A percentile compares a stretch with the other conserved stretches of the same genome.
These are phyloP conservation scores for Nephotettix cincticeps DNA, from an alignment of 1,140 invertebrate genomes.

Conservation along the genomic window DNA sequence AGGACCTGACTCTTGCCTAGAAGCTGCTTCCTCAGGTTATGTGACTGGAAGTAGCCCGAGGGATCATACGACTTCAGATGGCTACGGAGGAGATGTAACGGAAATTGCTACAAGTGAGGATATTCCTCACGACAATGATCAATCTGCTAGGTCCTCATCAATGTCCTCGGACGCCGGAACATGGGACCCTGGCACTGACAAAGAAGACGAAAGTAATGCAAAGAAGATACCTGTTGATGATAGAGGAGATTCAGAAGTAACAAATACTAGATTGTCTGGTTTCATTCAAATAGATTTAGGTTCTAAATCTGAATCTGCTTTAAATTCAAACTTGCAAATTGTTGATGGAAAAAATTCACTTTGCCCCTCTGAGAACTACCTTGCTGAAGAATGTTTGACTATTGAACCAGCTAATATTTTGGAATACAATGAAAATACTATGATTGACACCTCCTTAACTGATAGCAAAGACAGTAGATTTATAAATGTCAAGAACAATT, in stretches of 20 bases:
- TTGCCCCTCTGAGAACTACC: too few relatives aligned
- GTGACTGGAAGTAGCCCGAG: slow-evolving; percentile 52
- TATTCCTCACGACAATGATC: slow-evolving; percentile 67
- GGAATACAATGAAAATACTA: not conserved
- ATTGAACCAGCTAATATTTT: not conserved
- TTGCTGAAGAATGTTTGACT: too few relatives aligned
- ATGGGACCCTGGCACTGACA: slow-evolving; percentile 52
- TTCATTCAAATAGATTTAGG: too few relatives aligned
- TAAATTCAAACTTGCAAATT: too few relatives aligned
- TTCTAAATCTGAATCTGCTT: too few relatives aligned
- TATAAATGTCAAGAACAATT: slow-evolving; percentile 40
- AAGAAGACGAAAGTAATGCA: not conserved
- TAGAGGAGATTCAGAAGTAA: not conserved
- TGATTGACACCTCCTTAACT: not conserved
- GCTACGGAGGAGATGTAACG: slow-evolving; percentile 48
- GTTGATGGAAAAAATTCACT: too few relatives aligned
- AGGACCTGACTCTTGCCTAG: slow-evolving; percentile 29
- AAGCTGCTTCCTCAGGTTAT: slow-evolving; percentile 35
- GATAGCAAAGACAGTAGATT: not conserved
- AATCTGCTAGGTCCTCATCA: slow-evolving; percentile 57
- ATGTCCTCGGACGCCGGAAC: slow-evolving; percentile 59
- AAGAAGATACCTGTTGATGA: not conserved
- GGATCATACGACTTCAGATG: slow-evolving; percentile 50
- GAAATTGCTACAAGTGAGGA: slow-evolving; percentile 61
- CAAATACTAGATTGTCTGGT: too few relatives aligned